Evolutionary conservation across 2,888 invertebrate genomes (phyloP).

Genomic region (Pasiphila rectangulata): DNA sequence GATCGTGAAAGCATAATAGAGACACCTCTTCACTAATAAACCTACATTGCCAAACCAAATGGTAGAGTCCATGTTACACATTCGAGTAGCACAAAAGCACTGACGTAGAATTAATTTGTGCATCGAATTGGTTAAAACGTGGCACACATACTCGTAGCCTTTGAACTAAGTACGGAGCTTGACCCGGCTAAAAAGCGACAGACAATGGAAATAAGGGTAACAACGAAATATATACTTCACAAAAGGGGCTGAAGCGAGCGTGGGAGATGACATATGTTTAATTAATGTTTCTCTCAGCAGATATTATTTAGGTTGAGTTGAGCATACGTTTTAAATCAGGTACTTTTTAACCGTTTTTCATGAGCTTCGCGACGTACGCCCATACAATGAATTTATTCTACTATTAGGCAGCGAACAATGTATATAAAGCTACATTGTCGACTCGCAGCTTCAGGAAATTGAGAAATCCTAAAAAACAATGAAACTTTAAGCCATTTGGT

Average conservation of each 20-base stretch:
- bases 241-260: slow-evolving; percentile 43
- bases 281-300: slow-evolving; percentile 52
- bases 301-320: slow-evolving; percentile 48
- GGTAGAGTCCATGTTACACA: slow-evolving; percentile 5
- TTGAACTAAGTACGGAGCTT: slow-evolving; percentile 8
- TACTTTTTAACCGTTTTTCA: slow-evolving; percentile 4
- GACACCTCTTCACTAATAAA: no score
- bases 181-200: slow-evolving; percentile 8
- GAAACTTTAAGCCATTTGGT: not conserved
- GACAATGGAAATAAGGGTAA: slow-evolving; percentile 18
- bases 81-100: not conserved
- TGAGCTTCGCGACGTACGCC: no score
- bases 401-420: no score
- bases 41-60: not conserved
- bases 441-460: no score
- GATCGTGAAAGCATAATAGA: no score
- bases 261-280: slow-evolving; percentile 60
- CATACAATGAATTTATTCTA: no score
- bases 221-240: slow-evolving; percentile 43
- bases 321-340: slow-evolving; percentile 24
- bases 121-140: slow-evolving; percentile 8
- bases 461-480: no score
- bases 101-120: slow-evolving; percentile 2
- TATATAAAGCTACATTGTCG: no score
- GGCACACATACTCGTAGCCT: slow-evolving; percentile 7